A percentile compares a stretch with the other conserved stretches of the same genome.
These are phyloP conservation scores for Augochlorella aurata DNA, from an alignment of 2,888 invertebrate genomes.

Conservation along the genomic window DNA sequence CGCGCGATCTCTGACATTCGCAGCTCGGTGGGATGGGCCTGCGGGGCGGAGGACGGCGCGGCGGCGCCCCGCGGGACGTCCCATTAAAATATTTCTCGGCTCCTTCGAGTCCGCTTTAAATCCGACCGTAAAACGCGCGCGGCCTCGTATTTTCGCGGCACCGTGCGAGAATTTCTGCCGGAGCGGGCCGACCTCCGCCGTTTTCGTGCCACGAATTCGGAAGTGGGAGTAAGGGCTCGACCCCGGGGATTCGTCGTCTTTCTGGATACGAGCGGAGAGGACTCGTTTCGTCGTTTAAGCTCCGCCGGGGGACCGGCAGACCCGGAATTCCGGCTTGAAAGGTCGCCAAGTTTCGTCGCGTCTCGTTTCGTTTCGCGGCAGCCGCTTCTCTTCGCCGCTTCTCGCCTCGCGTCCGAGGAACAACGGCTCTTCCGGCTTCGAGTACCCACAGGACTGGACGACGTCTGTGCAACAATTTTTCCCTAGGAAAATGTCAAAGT, in stretches of 20 bases:
- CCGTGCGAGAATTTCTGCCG: slow-evolving; percentile 27
- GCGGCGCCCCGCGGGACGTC: slow-evolving; percentile 11
- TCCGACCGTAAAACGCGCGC: slow-evolving; percentile 35
- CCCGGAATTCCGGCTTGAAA: slow-evolving; percentile 56
- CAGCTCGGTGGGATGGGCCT: too few species aligned
- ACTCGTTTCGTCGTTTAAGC: slow-evolving; percentile 56
- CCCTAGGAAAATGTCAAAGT: too few species aligned
- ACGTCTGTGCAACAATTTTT: too few species aligned
- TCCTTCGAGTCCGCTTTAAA: slow-evolving; percentile 32
- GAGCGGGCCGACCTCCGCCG: not conserved
- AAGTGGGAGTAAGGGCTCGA: slow-evolving; percentile 24
- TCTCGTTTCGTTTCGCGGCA: too few species aligned
- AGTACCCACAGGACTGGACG: slow-evolving; percentile 1
- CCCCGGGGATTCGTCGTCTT: slow-evolving; percentile 36
- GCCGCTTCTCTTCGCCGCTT: slow-evolving; percentile 33
- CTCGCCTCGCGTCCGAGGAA: slow-evolving; percentile 37
- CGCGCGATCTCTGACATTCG: slow-evolving; percentile 3
- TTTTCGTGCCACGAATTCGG: slow-evolving; percentile 59
- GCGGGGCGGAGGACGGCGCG: not conserved
- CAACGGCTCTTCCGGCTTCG: slow-evolving; percentile 33
- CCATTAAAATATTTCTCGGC: slow-evolving; percentile 38
- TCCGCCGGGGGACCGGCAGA: slow-evolving; percentile 19
- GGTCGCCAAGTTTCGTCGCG: slow-evolving; percentile 52
- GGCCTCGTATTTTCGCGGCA: slow-evolving; percentile 43
- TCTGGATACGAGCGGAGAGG: slow-evolving; percentile 24